phyloP scores from a whole-genome alignment of 1,140 invertebrate genomes.

The Homalodisca vitripennis region DNA sequence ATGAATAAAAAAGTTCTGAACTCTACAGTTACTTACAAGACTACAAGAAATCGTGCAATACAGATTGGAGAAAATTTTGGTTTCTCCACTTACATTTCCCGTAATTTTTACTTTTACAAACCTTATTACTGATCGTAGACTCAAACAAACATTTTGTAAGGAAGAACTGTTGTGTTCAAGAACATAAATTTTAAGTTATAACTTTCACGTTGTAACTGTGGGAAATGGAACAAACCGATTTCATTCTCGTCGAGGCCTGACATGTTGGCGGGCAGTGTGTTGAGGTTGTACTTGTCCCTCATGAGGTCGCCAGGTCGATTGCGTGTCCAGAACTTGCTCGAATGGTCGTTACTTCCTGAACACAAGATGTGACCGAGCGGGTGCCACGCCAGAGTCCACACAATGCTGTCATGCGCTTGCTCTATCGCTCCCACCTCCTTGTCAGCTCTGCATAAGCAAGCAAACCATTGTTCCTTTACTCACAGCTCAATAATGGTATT shows the following conservation, averaged over 20 bases:
- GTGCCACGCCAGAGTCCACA: conserved; percentile 99
- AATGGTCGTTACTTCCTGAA: conserved; percentile 97
- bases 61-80: neutral
- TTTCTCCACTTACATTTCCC: neutral
- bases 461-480: too few species aligned
- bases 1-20: too few species aligned
- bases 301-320: conserved; percentile 98
- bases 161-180: neutral
- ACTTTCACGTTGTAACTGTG: too few species aligned
- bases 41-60: neutral
- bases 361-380: conserved; percentile 97
- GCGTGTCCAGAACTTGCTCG: conserved; percentile 98
- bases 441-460: conserved; percentile 71
- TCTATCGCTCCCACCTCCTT: conserved; percentile 98
- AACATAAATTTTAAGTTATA: too few species aligned
- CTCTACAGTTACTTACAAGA: too few species aligned
- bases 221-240: conserved; percentile 52
- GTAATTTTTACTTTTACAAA: neutral
- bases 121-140: neutral
- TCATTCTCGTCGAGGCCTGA: conserved; percentile 70
- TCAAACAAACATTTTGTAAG: neutral
- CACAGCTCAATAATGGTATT: neutral
- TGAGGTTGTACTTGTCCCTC: conserved; percentile 97
- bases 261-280: conserved; percentile 78
- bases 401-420: conserved; percentile 97